Evolutionary conservation across 2,113 vertebrate genomes (phyloP), one percentile per base, ranked within the genome.

Genomic region (Monarcha castaneiventris): DNA sequence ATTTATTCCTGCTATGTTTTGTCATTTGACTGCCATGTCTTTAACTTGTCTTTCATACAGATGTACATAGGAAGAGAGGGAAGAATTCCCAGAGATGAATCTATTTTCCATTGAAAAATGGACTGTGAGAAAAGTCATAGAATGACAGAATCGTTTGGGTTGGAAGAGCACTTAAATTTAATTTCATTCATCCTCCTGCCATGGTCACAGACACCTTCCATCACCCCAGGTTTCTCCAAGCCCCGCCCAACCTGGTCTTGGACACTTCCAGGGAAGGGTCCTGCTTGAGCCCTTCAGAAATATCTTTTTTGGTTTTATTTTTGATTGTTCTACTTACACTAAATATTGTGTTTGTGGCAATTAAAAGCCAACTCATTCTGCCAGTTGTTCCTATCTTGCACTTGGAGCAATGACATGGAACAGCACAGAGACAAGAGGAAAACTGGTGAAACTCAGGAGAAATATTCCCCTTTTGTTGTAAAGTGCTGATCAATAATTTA

Each of bases 401-500:
- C 63, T 91, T 91, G 84, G 48, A 92, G 46, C 33, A 95, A 72
- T 41, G 89, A 51, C 67, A 71, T n/a, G 56, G 39, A 96, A 66
- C 68, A 91, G 61, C 75, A 91, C 76, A 92, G 32, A 71, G 63
- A 41, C 51, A 93, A 95, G 61, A 85, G 22, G 80, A 84, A 59
- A 93, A 83, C 2, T 62, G 41, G 85, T 66, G 71, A 92, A 97
- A 97, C 72, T 32, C 33, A 39, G 51, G 16, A 68, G 67, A 89
- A 96, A 83, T 89, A 76, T 37, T 93, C 85, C 64, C 72, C 91
- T 85, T 97, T 87, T 89, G 56, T 95, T 56, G 80, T 96, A 92
- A 96, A 82, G 87, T 19, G 51, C 44, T 89, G 84, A 94, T 87
- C 84, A 91, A 69, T 83, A 91, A 35, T 95, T 96, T 96, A 58